A percentile compares a stretch with the other conserved stretches of the same genome.
Conservation (phyloP, 2,888 invertebrate genomes). For the Falcaria lacertinaria region DNA sequence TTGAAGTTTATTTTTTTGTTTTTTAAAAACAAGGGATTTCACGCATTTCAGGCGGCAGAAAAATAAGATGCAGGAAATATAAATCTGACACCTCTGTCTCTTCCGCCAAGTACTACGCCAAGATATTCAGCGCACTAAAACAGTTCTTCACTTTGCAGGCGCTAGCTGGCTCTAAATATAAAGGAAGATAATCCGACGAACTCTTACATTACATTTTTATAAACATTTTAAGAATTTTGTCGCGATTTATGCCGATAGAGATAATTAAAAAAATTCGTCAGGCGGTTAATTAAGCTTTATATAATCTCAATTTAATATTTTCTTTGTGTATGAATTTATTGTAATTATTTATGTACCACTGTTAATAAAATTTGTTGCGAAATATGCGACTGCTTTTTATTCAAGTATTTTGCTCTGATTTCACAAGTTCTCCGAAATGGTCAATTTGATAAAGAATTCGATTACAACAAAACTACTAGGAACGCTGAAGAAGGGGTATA, state of each 20-base stretch:
- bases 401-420: not conserved
- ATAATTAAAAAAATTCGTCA: constrained; percentile 39
- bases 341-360: constrained; percentile 63
- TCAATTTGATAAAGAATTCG: too few relatives aligned
- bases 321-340: constrained; percentile 62
- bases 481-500: too few relatives aligned
- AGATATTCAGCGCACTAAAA: constrained; percentile 74
- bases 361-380: constrained; percentile 65
- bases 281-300: constrained; percentile 46
- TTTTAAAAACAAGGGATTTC: constrained; percentile 46
- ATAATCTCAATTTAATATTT: constrained; percentile 37
- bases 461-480: too few relatives aligned
- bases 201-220: constrained; percentile 5
- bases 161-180: constrained; percentile 68
- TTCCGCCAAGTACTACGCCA: constrained; percentile 68
- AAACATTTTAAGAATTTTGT: constrained; percentile 1
- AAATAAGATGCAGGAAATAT: constrained; percentile 71
- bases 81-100: constrained; percentile 68
- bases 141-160: constrained; percentile 76
- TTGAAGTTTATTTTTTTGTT: constrained; percentile 31
- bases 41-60: constrained; percentile 72
- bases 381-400: constrained; percentile 7
- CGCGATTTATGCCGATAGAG: not conserved
- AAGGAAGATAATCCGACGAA: constrained; percentile 54
- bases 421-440: too few relatives aligned